phyloP scores from a whole-genome alignment of 1,140 invertebrate genomes.

The Scaptomyza pallida region DNA sequence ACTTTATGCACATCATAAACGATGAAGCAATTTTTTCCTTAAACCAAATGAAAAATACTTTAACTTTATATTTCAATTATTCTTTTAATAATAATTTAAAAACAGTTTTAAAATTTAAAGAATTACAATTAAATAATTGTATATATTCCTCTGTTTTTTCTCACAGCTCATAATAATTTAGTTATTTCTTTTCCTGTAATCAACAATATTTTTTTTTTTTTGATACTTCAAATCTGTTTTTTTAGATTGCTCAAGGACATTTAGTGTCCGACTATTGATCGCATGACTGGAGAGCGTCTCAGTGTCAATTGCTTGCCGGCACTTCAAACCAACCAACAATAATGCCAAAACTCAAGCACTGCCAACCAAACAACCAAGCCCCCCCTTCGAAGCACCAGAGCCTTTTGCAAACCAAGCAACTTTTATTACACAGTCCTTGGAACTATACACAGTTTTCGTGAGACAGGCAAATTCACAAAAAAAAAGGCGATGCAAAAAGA shows the following conservation, averaged over 20 bases:
- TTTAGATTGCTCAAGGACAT: conserved; percentile 3
- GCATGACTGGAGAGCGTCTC: conserved; percentile 17
- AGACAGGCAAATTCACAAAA: conserved; percentile 58
- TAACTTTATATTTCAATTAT: no score
- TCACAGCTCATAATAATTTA: no score
- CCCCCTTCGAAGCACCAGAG: not conserved
- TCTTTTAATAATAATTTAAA: no score
- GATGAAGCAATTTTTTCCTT: no score
- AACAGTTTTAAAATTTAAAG: no score
- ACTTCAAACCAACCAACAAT: conserved; percentile 13
- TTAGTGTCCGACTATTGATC: conserved; percentile 19
- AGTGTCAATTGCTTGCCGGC: conserved; percentile 15
- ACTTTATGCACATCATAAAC: no score
- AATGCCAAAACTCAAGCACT: conserved; percentile 8
- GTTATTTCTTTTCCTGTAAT: no score
- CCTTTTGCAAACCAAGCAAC: not conserved
- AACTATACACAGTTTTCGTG: conserved; percentile 50
- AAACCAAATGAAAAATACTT: no score
- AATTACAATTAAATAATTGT: no score
- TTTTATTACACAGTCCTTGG: conserved; percentile 19
- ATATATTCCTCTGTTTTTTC: no score
- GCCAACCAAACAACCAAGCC: not conserved
- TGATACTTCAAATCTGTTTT: not conserved
- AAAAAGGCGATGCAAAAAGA: conserved; percentile 32
- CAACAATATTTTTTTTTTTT: not conserved